These are phyloP conservation scores for Stigmatopora nigra DNA, from an alignment of 2,113 vertebrate species.

Conservation along the genomic window DNA sequence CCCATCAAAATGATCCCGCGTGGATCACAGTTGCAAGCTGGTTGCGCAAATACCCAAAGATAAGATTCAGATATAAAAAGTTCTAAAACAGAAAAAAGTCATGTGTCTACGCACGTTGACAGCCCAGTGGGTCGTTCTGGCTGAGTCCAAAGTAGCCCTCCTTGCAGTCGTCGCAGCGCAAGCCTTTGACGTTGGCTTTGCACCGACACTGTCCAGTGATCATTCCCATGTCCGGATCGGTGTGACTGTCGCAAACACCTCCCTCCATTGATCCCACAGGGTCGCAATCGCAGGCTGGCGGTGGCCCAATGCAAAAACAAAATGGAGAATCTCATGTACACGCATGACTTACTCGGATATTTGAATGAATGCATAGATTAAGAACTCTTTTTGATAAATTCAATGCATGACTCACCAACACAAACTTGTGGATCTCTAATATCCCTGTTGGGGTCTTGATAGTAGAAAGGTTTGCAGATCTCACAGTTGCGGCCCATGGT, in stretches of 20 bases:
- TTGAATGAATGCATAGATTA: neutral
- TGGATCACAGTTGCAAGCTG: conserved; percentile 79
- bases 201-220: conserved; percentile 81
- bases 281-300: conserved; percentile 79
- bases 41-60: neutral
- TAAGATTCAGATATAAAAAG: neutral
- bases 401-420: conserved; percentile 66
- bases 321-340: neutral
- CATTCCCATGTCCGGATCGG: conserved; percentile 68
- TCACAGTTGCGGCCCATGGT: conserved; percentile 77
- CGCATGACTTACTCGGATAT: neutral
- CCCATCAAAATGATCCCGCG: conserved; percentile 68
- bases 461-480: conserved; percentile 76
- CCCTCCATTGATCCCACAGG: conserved; percentile 76
- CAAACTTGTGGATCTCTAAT: conserved; percentile 78
- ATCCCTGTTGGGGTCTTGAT: conserved; percentile 68
- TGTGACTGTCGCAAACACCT: conserved; percentile 76
- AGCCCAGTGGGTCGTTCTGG: conserved; percentile 69
- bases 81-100: neutral
- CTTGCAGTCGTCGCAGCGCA: conserved; percentile 76
- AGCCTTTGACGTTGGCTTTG: conserved; percentile 73
- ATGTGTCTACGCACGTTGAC: conserved; percentile 64
- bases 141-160: conserved; percentile 77
- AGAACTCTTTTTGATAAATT: neutral
- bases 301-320: neutral